These are phyloP conservation scores for Oreochromis grahami DNA, from an alignment of 2,797 vertebrate genomes.

Conservation along the genomic window DNA sequence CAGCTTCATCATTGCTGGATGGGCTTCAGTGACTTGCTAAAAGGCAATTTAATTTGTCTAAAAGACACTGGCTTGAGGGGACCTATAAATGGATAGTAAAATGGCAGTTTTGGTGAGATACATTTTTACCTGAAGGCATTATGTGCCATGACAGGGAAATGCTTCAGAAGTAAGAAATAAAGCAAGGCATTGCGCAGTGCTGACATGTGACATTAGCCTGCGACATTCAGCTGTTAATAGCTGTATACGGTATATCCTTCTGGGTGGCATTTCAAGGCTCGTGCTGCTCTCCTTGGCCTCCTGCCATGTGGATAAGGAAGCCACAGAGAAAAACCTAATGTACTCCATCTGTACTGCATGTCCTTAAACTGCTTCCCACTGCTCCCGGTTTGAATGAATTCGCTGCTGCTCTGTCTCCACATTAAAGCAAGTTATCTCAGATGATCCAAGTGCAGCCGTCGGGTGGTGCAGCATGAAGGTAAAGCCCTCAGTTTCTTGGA, in stretches of 20 bases:
- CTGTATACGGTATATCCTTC: background rate
- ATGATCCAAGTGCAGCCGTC: background rate
- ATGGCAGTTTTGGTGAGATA: background rate
- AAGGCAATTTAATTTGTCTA: background rate
- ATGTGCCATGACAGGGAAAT: background rate
- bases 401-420: conserved; percentile 5
- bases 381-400: background rate
- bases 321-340: conserved; percentile 25
- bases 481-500: conserved; percentile 10
- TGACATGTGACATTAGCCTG: background rate
- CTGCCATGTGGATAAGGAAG: conserved; percentile 36
- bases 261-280: conserved; percentile 26
- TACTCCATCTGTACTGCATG: conserved; percentile 28
- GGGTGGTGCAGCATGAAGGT: background rate
- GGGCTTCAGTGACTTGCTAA: background rate
- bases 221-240: background rate
- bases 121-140: background rate
- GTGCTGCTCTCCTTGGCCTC: conserved; percentile 20
- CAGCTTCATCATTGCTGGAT: background rate
- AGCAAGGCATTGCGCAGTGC: background rate
- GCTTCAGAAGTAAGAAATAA: background rate
- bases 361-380: conserved; percentile 17
- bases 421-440: conserved; percentile 12
- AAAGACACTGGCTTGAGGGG: background rate
- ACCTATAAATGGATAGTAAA: background rate